Percentiles rank a stretch among this genome's conserved stretches.
These are phyloP conservation scores for Tenthredo notha DNA, from an alignment of 2,888 invertebrate genomes.

Conservation along the genomic window DNA sequence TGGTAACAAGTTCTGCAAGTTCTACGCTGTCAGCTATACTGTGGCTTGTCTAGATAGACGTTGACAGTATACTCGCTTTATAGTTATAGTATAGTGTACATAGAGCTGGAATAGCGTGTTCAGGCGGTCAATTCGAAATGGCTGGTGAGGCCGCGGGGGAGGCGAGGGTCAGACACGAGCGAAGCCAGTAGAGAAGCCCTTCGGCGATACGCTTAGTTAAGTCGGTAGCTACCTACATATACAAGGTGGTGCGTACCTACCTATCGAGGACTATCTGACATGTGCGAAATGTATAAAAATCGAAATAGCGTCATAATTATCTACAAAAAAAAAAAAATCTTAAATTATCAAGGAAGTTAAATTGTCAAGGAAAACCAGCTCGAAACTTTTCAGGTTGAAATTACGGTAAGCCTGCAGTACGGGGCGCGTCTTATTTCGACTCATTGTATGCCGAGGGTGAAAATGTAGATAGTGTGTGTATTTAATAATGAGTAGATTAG, in stretches of 20 bases:
- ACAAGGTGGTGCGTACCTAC: conserved; percentile 46
- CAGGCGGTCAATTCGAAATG: conserved; percentile 46
- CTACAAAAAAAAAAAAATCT: neutral
- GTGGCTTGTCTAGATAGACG: conserved; percentile 9
- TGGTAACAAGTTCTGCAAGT: neutral
- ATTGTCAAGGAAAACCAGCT: too few relatives aligned
- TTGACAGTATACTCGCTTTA: neutral
- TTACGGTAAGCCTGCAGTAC: neutral
- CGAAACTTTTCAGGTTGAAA: neutral
- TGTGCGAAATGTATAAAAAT: conserved; percentile 10
- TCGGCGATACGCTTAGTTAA: conserved; percentile 71
- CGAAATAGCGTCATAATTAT: neutral
- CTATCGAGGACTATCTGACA: neutral
- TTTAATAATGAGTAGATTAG: conserved; percentile 10
- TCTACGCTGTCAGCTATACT: conserved; percentile 3
- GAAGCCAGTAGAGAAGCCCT: conserved; percentile 74
- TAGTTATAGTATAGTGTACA: neutral
- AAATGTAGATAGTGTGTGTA: neutral
- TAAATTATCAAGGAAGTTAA: too few relatives aligned
- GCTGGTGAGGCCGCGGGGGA: conserved; percentile 23
- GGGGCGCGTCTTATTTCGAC: neutral
- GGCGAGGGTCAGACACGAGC: conserved; percentile 70
- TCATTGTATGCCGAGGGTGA: neutral
- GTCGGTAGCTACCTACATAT: conserved; percentile 74
- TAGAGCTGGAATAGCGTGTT: conserved; percentile 32